A percentile compares a stretch with the other conserved stretches of the same genome.
Evolutionary conservation across 2,797 vertebrate genomes (phyloP).

Genomic region (Hippocampus kuda): DNA sequence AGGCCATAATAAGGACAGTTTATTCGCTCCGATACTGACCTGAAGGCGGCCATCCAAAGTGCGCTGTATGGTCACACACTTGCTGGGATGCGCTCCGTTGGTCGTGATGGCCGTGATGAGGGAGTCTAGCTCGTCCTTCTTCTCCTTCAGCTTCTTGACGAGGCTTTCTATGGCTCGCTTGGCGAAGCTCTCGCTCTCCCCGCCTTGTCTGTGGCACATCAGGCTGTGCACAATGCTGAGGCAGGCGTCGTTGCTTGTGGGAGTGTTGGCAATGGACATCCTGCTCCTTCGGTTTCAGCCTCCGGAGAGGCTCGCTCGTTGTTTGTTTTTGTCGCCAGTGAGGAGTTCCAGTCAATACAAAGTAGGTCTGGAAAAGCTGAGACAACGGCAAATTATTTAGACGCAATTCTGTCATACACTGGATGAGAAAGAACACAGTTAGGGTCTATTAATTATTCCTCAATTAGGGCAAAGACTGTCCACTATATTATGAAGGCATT

Average conservation of each 20-base stretch:
- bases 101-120: constrained; percentile 96
- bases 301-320: constrained; percentile 23
- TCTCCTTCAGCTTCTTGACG: constrained; percentile 98
- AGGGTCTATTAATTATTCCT: not conserved
- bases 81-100: constrained; percentile 94
- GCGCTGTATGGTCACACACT: constrained; percentile 95
- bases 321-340: constrained; percentile 11
- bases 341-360: constrained; percentile 9
- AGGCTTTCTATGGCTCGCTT: constrained; percentile 94
- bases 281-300: constrained; percentile 44
- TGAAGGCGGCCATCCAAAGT: constrained; percentile 92
- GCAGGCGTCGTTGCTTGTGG: constrained; percentile 93
- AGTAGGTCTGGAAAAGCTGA: constrained; percentile 20
- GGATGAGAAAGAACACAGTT: not conserved
- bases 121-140: constrained; percentile 94
- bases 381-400: constrained; percentile 5
- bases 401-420: not conserved
- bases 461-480: not conserved
- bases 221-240: constrained; percentile 97
- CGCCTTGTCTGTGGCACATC: constrained; percentile 96
- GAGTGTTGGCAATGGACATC: constrained; percentile 95
- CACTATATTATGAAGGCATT: not conserved
- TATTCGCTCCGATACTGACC: constrained; percentile 52
- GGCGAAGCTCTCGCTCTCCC: constrained; percentile 93
- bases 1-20: not conserved